Conservation (phyloP, 1,140 invertebrate genomes). For the Scaptomyza graminum region DNA sequence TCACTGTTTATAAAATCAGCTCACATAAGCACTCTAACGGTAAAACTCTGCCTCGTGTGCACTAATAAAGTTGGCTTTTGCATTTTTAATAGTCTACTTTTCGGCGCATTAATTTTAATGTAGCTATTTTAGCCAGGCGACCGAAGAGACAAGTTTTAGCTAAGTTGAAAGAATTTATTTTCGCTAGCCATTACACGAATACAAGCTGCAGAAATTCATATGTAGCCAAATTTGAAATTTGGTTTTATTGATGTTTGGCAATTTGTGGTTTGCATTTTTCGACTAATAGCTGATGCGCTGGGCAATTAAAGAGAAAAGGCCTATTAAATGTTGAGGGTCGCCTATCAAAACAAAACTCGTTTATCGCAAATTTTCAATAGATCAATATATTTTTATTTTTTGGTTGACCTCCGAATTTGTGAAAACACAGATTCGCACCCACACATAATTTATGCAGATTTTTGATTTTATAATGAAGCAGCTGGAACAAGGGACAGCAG, state of each 20-base stretch:
- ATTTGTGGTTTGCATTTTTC: constrained; percentile 48
- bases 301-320: constrained; percentile 1
- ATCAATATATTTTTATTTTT: neutral
- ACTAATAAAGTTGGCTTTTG: constrained; percentile 70
- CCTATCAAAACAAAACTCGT: constrained; percentile 52
- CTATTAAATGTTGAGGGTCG: constrained; percentile 6
- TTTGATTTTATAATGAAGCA: constrained; percentile 34
- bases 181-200: constrained; percentile 37
- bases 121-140: constrained; percentile 24
- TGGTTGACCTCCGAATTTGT: neutral
- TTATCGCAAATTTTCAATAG: constrained; percentile 52
- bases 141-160: neutral
- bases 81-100: constrained; percentile 72
- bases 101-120: constrained; percentile 79
- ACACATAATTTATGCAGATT: constrained; percentile 67
- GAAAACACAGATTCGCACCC: neutral
- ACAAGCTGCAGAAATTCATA: constrained; percentile 19
- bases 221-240: neutral
- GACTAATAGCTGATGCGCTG: constrained; percentile 14
- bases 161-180: neutral
- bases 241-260: constrained; percentile 36
- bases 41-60: constrained; percentile 11
- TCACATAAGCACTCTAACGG: constrained; percentile 24
- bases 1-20: constrained; percentile 33
- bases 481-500: constrained; percentile 26